Evolutionary conservation across 1,140 invertebrate species (phyloP), one percentile per base, ranked within the genome.

Genomic region (Kradibia gibbosae): DNA sequence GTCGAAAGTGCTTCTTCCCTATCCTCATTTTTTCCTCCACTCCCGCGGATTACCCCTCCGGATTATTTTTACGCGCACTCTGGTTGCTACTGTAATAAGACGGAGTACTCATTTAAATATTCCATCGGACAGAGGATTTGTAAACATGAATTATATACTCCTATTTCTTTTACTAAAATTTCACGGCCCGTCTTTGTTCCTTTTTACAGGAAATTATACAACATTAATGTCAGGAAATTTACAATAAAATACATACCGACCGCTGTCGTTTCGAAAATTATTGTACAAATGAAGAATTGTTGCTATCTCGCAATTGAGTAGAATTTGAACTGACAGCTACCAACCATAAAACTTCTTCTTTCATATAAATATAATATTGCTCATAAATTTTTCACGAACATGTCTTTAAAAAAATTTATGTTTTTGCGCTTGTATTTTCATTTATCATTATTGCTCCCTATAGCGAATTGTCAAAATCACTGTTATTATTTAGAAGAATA

Each of bases 21-120:
- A 53, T 20, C 50, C 50, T 53, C 10, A 53, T 53, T 53, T 53
- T 53, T 55, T 34, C 45, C 17, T 73, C 17, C 20, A 53, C 36
- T 31, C 25, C 11, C 20, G 45, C 22, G 45, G 25, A 31, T 50
- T 73, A 72, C 42, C 13, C 36, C 48, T 15, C 36, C 22, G 22
- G 25, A 28, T 73, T 73, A 31, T 53, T 55, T 31, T 34, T 73
- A 42, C n/a, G n/a, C 28, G 10, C 57, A 62, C n/a, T 34, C 28
- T 62, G 28, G 3, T 31, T 62, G 57, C 28, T 62, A 62, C 28
- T 62, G 28, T 62, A 62, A 62, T 53, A 53, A 53, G 50, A 62
- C 10, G 28, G 34, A 62, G 20, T 13, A 31, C n/a, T 15, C n/a
- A 62, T 62, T 62, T 62, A 31, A 31, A 62, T 31, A 34, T 62